Percentiles rank a stretch among this genome's conserved stretches.
phyloP scores from a whole-genome alignment of 2,797 vertebrate genomes.

The Scarus forsteni region DNA sequence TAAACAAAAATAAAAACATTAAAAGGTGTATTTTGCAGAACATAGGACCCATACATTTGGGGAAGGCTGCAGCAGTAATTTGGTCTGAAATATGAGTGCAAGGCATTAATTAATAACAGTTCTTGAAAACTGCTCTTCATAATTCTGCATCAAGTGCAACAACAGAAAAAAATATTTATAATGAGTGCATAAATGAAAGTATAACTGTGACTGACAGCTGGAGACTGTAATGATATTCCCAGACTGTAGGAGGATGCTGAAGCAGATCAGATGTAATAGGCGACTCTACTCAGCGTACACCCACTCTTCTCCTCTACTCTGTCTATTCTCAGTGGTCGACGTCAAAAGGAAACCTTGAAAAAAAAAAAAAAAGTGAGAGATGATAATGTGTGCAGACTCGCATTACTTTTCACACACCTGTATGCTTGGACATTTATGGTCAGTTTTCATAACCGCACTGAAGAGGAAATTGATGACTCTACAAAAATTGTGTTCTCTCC shows the following conservation, averaged over 20 bases:
- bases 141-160: background rate
- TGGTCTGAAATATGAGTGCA: background rate
- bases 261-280: background rate
- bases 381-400: slow-evolving; percentile 15
- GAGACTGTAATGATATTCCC: background rate
- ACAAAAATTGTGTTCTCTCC: slow-evolving; percentile 21
- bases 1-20: too few species aligned
- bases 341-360: slow-evolving; percentile 36
- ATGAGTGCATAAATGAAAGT: background rate
- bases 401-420: slow-evolving; percentile 20
- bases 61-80: too few species aligned
- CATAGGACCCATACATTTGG: too few species aligned
- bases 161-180: background rate
- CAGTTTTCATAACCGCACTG: slow-evolving; percentile 7
- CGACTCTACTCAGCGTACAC: slow-evolving; percentile 7
- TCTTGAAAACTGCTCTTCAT: too few species aligned
- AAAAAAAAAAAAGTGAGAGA: slow-evolving; percentile 17
- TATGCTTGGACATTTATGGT: slow-evolving; percentile 9
- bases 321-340: slow-evolving; percentile 29
- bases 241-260: slow-evolving; percentile 11
- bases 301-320: slow-evolving; percentile 7
- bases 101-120: background rate
- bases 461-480: slow-evolving; percentile 15
- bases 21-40: too few species aligned
- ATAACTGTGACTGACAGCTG: background rate